Evolutionary conservation across 1,140 invertebrate genomes (phyloP).

Genomic region (Zeugodacus cucurbitae): DNA sequence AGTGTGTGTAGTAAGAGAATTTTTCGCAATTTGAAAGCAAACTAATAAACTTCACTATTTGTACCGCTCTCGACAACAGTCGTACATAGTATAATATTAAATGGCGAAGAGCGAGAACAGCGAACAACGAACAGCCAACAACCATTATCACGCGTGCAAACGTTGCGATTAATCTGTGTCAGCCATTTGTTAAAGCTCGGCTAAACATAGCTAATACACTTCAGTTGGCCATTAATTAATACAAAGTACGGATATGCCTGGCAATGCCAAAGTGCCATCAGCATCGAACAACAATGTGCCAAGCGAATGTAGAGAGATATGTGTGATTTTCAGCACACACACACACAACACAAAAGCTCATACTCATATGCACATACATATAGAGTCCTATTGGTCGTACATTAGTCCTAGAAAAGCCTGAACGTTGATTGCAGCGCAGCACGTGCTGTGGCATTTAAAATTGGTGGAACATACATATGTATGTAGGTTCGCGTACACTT

Average conservation of each 20-base stretch:
- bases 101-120: no score
- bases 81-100: no score
- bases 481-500: neutral
- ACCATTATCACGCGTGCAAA: neutral
- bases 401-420: neutral
- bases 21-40: neutral
- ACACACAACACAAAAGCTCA: neutral
- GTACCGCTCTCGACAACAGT: neutral
- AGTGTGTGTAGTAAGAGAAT: neutral
- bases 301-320: neutral
- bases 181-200: neutral
- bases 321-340: neutral
- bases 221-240: slow-evolving; percentile 42
- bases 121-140: neutral
- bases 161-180: neutral
- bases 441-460: neutral
- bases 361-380: neutral
- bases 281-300: neutral
- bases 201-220: slow-evolving; percentile 40
- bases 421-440: neutral
- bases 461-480: neutral
- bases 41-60: neutral
- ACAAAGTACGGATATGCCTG: neutral
- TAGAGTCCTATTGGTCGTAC: neutral
- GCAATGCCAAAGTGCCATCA: slow-evolving; percentile 9